Evolutionary conservation across 2,797 vertebrate genomes (phyloP).

Genomic region (Aldrovandia affinis): DNA sequence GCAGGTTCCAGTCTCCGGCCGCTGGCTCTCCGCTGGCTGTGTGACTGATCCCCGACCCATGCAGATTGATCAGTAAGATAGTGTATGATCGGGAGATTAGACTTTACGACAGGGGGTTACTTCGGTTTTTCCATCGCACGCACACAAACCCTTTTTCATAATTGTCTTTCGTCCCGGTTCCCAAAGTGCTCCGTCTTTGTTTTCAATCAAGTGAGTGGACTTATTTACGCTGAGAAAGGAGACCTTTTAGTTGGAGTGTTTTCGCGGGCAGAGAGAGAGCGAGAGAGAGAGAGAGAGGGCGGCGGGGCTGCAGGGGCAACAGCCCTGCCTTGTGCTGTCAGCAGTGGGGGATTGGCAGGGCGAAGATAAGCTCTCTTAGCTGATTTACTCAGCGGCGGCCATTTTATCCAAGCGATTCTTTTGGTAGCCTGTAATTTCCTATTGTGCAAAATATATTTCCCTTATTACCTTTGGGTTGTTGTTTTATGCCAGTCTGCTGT

Average conservation of each 20-base stretch:
- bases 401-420: not conserved
- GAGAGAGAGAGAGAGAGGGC: no score
- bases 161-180: not conserved
- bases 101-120: not conserved
- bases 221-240: not conserved
- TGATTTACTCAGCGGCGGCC: not conserved
- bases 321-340: not conserved
- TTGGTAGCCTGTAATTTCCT: not conserved
- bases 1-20: not conserved
- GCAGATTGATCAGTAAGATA: not conserved
- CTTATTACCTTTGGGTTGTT: not conserved
- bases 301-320: not conserved
- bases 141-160: not conserved
- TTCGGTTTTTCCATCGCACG: not conserved
- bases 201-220: not conserved
- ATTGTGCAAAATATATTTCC: not conserved
- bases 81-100: not conserved
- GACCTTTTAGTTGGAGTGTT: not conserved
- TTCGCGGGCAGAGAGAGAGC: not conserved
- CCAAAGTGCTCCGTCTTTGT: not conserved
- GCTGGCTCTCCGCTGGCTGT: not conserved
- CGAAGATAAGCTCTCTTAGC: not conserved
- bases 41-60: not conserved
- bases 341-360: not conserved
- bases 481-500: conserved; percentile 17